A percentile compares a stretch with the other conserved stretches of the same genome.
Evolutionary conservation across 2,797 vertebrate species (phyloP).

Genomic region (Bovichtus diacanthus): DNA sequence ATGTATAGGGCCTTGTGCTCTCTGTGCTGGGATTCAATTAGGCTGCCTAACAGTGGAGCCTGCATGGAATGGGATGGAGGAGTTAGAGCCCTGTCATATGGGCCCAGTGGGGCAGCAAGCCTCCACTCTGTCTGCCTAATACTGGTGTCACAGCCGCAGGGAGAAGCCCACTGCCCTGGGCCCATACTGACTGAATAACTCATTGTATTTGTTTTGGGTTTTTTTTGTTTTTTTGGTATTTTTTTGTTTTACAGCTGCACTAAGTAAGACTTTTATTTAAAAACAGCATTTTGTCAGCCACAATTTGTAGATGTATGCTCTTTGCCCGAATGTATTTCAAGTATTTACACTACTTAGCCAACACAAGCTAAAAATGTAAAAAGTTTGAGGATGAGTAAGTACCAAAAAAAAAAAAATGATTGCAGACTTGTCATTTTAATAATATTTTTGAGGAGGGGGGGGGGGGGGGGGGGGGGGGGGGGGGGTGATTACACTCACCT

Average conservation of each 20-base stretch:
- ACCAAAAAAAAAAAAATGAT: too few species aligned
- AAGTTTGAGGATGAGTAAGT: not conserved
- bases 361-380: not conserved
- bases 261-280: constrained; percentile 30
- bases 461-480: too few species aligned
- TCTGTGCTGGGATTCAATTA: constrained; percentile 75
- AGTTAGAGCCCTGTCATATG: constrained; percentile 78
- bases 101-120: constrained; percentile 71
- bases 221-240: not conserved
- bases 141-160: constrained; percentile 65
- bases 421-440: too few species aligned
- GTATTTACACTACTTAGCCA: constrained; percentile 25
- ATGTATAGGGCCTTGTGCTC: constrained; percentile 65
- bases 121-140: constrained; percentile 71
- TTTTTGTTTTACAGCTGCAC: constrained; percentile 15
- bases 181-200: constrained; percentile 49
- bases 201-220: constrained; percentile 50
- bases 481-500: too few species aligned
- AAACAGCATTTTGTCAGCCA: constrained; percentile 21
- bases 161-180: constrained; percentile 38
- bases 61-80: constrained; percentile 60
- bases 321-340: constrained; percentile 18
- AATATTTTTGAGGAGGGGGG: too few species aligned
- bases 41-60: constrained; percentile 53
- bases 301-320: constrained; percentile 18